phyloP scores from a whole-genome alignment of 1,140 invertebrate genomes.

The Spodoptera litura region DNA sequence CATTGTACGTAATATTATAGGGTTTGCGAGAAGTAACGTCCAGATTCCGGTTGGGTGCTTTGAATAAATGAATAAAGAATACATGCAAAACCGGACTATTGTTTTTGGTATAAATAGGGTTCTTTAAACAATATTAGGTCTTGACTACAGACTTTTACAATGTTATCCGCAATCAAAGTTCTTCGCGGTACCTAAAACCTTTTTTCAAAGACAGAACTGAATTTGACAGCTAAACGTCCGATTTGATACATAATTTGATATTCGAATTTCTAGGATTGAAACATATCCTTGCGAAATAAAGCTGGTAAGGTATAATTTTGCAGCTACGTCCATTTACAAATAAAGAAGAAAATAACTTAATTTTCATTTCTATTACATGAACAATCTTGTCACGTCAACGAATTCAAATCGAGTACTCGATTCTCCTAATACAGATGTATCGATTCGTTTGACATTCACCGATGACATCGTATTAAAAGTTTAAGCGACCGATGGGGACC shows the following conservation, averaged over 20 bases:
- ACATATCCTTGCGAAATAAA: too few species aligned
- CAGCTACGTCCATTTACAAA: neutral
- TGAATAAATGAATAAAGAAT: constrained; percentile 2
- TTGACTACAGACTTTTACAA: too few species aligned
- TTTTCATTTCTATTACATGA: neutral
- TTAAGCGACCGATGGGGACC: constrained; percentile 56
- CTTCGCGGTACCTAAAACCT: too few species aligned
- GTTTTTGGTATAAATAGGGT: neutral
- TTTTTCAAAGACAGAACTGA: too few species aligned
- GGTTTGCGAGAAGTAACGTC: neutral
- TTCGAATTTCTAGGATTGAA: too few species aligned
- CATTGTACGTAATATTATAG: constrained; percentile 14
- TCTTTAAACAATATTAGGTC: neutral
- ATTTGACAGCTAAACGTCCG: too few species aligned
- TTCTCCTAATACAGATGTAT: constrained; percentile 23
- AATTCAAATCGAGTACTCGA: constrained; percentile 7
- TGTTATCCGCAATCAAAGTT: too few species aligned
- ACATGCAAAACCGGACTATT: neutral
- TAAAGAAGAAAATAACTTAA: neutral
- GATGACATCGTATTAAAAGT: constrained; percentile 63
- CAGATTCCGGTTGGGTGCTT: neutral
- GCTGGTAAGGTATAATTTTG: neutral
- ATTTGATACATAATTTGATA: too few species aligned
- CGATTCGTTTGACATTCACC: constrained; percentile 61
- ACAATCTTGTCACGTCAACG: constrained; percentile 19